Base-by-base conservation (phyloP, 2,797 vertebrate species). In the Diglossa cyanea region DNA sequence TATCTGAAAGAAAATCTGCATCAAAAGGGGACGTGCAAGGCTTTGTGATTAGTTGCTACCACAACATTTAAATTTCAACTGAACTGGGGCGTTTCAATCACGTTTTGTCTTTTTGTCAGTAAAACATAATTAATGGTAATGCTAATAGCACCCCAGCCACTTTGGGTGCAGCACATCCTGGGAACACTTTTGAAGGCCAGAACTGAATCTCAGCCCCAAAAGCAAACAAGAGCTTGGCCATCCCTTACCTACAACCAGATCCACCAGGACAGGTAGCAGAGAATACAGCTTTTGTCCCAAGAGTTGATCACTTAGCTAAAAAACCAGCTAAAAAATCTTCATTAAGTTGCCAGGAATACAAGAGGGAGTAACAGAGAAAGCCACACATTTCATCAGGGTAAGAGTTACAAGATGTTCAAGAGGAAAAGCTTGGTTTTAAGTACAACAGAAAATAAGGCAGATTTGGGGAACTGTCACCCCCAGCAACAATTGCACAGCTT, bases 1-100 rank as follows among this genome's bases (percentile, higher is more conserved):
- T 6, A 72, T 39, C 44, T 40, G 66, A 84, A 90, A 84, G 31
- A 86, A 88, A 81, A 62, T 51, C 44, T 44, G 74, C 47, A 68
- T 74, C n/a, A 66, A 72, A 79, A 83, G 76, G 65, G 58, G 33
- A 51, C 24, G 13, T 21, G n/a, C 44, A 88, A 68, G 76, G 18
- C 51, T 48, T 62, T 51, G 37, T 3, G 28, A 74, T 23, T 60
- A 50, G n/a, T 86, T 61, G 53, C 45, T 50, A 63, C 31, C 31
- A 47, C 63, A 94, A 61, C 16, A 86, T 10, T 77, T 35, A 16
- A 1, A 40, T 62, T 83, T 58, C 66, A 82, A 44, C 12, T 11
- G 7, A 86, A 65, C 16, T 10, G 6, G 20, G 15, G 12, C 0
- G 1, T 0, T 13, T 63, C 39, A 47, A 80, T 42, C 1, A 35